Percentiles rank a stretch among this genome's conserved stretches.
Conservation (phyloP, 2,888 invertebrate genomes). For the Ennomos fuscantarius region DNA sequence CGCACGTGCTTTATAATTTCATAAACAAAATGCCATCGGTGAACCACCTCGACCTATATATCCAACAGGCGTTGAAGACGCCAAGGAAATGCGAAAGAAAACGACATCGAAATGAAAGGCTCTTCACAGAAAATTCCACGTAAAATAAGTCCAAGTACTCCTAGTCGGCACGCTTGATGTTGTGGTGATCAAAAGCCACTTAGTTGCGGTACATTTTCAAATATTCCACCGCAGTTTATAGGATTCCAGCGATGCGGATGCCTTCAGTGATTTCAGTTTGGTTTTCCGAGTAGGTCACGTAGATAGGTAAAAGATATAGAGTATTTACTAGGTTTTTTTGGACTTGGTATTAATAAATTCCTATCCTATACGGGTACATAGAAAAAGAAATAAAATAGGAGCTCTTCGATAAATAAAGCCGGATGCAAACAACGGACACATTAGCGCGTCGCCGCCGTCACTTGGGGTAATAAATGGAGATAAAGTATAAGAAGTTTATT, state of each 20-base stretch:
- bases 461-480: neutral
- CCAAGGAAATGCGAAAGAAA: slow-evolving; percentile 29
- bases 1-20: slow-evolving; percentile 22
- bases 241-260: slow-evolving; percentile 4
- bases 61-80: neutral
- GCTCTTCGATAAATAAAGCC: no score
- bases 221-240: slow-evolving; percentile 5
- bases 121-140: slow-evolving; percentile 25
- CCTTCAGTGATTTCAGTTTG: slow-evolving; percentile 7
- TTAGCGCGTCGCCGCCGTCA: neutral
- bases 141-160: slow-evolving; percentile 16
- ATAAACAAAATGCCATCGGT: neutral
- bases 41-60: slow-evolving; percentile 7
- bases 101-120: slow-evolving; percentile 22
- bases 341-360: no score
- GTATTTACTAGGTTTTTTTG: no score
- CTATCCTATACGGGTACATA: neutral
- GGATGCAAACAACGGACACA: neutral
- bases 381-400: neutral
- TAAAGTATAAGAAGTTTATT: neutral
- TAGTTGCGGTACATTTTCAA: slow-evolving; percentile 8
- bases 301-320: neutral
- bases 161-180: slow-evolving; percentile 18
- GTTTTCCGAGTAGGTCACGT: slow-evolving; percentile 1
- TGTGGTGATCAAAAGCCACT: slow-evolving; percentile 25